Evolutionary conservation across 2,113 vertebrate genomes (phyloP), one percentile per base, ranked within the genome.

Genomic region (Malurus alboscapulatus): DNA sequence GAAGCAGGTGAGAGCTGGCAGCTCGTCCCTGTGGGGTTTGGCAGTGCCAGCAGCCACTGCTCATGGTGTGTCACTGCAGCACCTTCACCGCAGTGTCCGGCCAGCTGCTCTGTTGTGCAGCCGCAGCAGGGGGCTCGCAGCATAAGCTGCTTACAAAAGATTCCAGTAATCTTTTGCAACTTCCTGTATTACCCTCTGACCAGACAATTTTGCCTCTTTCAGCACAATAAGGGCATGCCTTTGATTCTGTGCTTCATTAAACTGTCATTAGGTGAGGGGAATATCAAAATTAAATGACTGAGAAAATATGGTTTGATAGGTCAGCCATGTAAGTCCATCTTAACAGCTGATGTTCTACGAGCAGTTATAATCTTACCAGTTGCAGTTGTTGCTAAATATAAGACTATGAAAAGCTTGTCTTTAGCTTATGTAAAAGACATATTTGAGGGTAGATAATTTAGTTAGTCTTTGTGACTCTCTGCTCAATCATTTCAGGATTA

Each of bases 241-340:
- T 97, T 97, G 94, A 94, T 96, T 96, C 94, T 96, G 88, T 94
- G 90, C 96, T 96, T 97, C 96, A 97, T 98, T 97, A 97, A 97
- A 93, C n/a, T 84, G 96, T 97, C 95, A 95, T 97, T 98, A 96
- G 66, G 92, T 69, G 48, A 79, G 62, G 68, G 87, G 81, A 93
- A 94, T 96, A 94, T 94, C 77, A 94, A 93, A 97, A 96, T 84
- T 76, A 95, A 76, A 95, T 92, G 85, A 94, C 85, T 88, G 59
- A 88, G 44, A 61, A 96, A 94, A 75, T 93, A 82, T 77, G 38
- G 50, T 79, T 93, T 73, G 67, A 63, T 95, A 95, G 90, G 45
- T 95, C 82, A 91, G 93, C 77, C 71, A 50, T 88, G 62, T 92
- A 78, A 74, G 18, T 73, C 51, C 59, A 11, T 73, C 73, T 95